Evolutionary conservation across 2,113 vertebrate species (phyloP).

Genomic region (Chascanopsetta lugubris): DNA sequence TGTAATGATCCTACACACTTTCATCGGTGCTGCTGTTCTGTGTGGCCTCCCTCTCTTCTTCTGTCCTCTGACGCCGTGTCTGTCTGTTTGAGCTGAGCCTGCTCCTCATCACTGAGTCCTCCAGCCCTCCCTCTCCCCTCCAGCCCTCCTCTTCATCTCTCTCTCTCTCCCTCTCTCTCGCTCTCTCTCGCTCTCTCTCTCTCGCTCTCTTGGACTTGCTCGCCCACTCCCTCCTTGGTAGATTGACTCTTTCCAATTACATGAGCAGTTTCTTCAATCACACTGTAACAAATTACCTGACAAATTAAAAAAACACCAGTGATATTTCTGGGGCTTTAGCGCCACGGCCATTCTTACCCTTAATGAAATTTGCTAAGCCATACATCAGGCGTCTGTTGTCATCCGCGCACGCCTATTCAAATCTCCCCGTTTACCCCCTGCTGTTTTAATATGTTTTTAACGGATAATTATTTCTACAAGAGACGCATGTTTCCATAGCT

Average conservation of each 20-base stretch:
- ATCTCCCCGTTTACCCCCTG: constrained; percentile 50
- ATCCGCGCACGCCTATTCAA: constrained; percentile 33
- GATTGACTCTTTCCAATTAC: constrained; percentile 79
- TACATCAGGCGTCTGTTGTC: constrained; percentile 74
- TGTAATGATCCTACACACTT: constrained; percentile 31
- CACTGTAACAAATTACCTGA: constrained; percentile 78
- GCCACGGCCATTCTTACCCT: constrained; percentile 56
- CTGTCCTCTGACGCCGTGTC: constrained; percentile 19
- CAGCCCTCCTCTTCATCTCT: constrained; percentile 22
- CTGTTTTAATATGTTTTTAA: constrained; percentile 71
- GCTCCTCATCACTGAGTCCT: constrained; percentile 50
- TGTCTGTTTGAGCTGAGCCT: constrained; percentile 35
- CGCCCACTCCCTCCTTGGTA: constrained; percentile 47
- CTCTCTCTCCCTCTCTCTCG: constrained; percentile 22
- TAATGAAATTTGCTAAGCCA: constrained; percentile 79
- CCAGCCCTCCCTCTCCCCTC: constrained; percentile 14
- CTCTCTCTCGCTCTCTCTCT: constrained; percentile 25
- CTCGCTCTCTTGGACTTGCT: constrained; percentile 47
- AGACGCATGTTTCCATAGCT: constrained; percentile 39
- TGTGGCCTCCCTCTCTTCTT: constrained; percentile 23
- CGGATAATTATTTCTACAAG: constrained; percentile 70
- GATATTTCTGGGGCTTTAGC: constrained; percentile 72
- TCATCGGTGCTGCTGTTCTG: constrained; percentile 33
- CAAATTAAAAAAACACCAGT: constrained; percentile 76
- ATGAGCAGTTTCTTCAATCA: constrained; percentile 78